A percentile compares a stretch with the other conserved stretches of the same genome.
Evolutionary conservation across 2,888 invertebrate genomes (phyloP).

Genomic region (Tigriopus californicus): DNA sequence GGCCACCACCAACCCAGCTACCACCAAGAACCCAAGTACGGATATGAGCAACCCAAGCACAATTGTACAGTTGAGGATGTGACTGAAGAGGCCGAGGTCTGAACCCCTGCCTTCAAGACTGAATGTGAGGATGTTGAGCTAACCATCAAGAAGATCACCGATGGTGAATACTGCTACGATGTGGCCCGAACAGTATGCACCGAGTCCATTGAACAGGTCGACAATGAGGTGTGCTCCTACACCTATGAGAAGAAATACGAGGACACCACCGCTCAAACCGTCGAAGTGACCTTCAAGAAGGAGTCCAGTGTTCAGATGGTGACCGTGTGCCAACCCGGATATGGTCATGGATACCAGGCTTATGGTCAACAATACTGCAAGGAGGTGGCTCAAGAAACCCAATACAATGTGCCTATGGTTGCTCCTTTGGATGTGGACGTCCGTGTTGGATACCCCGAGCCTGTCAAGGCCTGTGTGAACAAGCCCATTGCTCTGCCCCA

Average conservation of each 20-base stretch:
- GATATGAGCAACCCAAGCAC: conserved; percentile 14
- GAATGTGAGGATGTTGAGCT: conserved; percentile 12
- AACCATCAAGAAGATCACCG: conserved; percentile 8
- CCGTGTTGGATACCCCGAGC: conserved; percentile 11
- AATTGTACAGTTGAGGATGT: conserved; percentile 12
- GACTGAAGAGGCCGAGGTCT: conserved; percentile 12
- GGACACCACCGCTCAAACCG: conserved; percentile 14
- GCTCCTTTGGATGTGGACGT: conserved; percentile 10
- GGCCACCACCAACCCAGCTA: conserved; percentile 3
- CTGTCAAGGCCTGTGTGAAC: conserved; percentile 15
- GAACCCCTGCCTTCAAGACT: conserved; percentile 15
- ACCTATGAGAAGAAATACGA: conserved; percentile 6
- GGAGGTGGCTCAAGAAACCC: conserved; percentile 15
- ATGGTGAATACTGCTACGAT: conserved; percentile 4
- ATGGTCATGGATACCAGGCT: conserved; percentile 5
- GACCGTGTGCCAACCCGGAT: conserved; percentile 15
- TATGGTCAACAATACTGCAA: conserved; percentile 11
- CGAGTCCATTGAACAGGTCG: conserved; percentile 13
- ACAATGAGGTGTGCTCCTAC: conserved; percentile 14
- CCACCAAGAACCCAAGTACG: neutral
- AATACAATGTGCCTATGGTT: conserved; percentile 14
- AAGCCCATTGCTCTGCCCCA: conserved; percentile 15
- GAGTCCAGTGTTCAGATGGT: conserved; percentile 13
- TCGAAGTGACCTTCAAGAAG: conserved; percentile 15
- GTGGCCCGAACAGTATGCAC: conserved; percentile 12